Evolutionary conservation across 2,888 invertebrate genomes (phyloP).

Genomic region (Euproctis similis): DNA sequence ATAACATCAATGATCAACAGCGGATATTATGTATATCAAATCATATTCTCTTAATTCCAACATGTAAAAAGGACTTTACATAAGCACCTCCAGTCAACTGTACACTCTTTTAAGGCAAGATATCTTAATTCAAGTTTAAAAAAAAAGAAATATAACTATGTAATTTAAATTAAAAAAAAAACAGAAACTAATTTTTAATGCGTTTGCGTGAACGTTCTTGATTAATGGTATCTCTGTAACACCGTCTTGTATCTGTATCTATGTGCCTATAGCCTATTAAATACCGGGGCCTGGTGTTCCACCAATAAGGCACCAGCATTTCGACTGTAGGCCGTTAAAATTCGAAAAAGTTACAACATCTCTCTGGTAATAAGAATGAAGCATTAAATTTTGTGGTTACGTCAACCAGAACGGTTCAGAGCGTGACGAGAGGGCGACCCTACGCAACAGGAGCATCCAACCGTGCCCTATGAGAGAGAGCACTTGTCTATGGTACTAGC

Average conservation of each 20-base stretch:
- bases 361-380: constrained; percentile 30
- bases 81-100: no score
- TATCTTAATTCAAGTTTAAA: no score
- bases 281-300: background rate
- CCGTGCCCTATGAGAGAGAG: constrained; percentile 46
- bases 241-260: no score
- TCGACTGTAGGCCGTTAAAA: constrained; percentile 15
- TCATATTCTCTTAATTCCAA: no score
- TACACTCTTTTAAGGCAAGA: no score
- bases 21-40: no score
- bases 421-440: constrained; percentile 48
- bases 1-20: no score
- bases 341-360: constrained; percentile 25
- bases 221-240: background rate
- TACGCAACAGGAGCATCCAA: constrained; percentile 22
- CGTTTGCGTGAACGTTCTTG: background rate
- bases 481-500: constrained; percentile 20
- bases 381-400: constrained; percentile 29
- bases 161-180: no score
- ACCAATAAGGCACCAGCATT: background rate
- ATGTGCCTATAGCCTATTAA: background rate
- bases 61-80: no score
- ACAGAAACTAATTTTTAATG: background rate
- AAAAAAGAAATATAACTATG: no score
- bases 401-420: constrained; percentile 38